Evolutionary conservation across 2,113 vertebrate genomes (phyloP), one percentile per base, ranked within the genome.

Genomic region (Elaphurus davidianus): DNA sequence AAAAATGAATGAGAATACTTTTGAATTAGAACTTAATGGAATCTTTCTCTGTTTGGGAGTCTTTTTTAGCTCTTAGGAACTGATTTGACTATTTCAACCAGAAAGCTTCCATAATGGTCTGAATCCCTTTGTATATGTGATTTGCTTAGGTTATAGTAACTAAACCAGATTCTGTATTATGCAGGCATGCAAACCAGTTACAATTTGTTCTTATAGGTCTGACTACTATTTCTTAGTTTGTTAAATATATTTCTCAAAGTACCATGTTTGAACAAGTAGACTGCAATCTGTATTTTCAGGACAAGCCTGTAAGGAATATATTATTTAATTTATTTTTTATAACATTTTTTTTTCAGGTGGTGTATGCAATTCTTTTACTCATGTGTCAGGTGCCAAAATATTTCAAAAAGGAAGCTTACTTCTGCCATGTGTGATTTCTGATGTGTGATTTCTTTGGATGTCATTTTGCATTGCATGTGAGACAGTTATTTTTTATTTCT

Each of bases 391-490:
- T 98, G 97, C 91, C 97, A 98, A 98, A 98, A 96, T 97, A 96
- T 98, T 98, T 97, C 59, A 79, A 82, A 97, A 98, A 95, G 89
- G 79, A 94, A 96, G 96, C 96, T 93, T 88, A 93, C 64, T 97
- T 97, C 95, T 98, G 98, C 96, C 94, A 96, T 96, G 97, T 98
- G 97, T 93, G 96, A 98, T 97, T 98, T 98, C 89, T 98, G 95
- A 96, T 96, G 94, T 97, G 85, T 91, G 91, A 97, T 97, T 98
- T 98, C 97, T 97, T 97, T 97, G 96, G 94, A 96, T 98, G 97
- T 98, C 98, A 98, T 97, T 98, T 98, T 95, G 87, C 84, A 96
- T 94, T 96, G 87, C 96, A 95, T 97, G 97, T 97, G 97, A 97
- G 94, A 93, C 93, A 96, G 89, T 97, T 98, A 97, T 95, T 98